These are phyloP conservation scores for Phylloscopus collybita DNA, from an alignment of 2,797 vertebrate species.

Conservation along the genomic window DNA sequence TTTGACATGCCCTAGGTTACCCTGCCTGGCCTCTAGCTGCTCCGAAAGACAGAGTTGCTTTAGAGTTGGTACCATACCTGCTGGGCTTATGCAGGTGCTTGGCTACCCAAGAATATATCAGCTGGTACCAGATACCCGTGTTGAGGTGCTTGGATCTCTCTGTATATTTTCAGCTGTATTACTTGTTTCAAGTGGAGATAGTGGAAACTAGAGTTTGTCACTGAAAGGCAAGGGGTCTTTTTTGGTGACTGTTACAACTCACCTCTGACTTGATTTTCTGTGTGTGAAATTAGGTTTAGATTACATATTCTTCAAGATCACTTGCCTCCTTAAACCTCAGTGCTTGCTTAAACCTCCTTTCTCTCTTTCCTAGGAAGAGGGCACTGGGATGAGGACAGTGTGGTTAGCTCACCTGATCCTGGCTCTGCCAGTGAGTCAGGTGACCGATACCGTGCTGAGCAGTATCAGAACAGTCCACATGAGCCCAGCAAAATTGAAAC, in stretches of 20 bases:
- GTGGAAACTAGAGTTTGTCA: not conserved
- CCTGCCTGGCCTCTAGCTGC: not conserved
- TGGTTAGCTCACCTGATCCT: slow-evolving; percentile 93
- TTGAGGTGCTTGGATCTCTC: not conserved
- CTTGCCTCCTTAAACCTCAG: not conserved
- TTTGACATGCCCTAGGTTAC: not conserved
- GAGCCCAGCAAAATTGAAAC: slow-evolving; percentile 96
- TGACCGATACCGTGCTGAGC: slow-evolving; percentile 86
- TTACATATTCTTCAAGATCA: not conserved
- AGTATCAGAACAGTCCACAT: slow-evolving; percentile 86
- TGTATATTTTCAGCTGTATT: not conserved
- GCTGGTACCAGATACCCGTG: not conserved
- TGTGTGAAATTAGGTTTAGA: not conserved
- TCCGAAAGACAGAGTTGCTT: not conserved
- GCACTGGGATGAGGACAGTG: slow-evolving; percentile 95
- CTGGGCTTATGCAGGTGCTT: not conserved
- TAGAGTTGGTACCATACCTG: not conserved
- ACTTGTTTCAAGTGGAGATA: not conserved
- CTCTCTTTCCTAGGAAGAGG: slow-evolving; percentile 81
- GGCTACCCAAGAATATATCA: not conserved
- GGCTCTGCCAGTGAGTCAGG: slow-evolving; percentile 94
- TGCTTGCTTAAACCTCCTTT: not conserved
- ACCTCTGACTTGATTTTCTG: not conserved
- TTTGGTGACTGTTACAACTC: rapidly evolving
- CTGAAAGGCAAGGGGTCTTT: not conserved